These are phyloP conservation scores for Perizoma affinitatum DNA, from an alignment of 2,888 invertebrate genomes.

Conservation along the genomic window DNA sequence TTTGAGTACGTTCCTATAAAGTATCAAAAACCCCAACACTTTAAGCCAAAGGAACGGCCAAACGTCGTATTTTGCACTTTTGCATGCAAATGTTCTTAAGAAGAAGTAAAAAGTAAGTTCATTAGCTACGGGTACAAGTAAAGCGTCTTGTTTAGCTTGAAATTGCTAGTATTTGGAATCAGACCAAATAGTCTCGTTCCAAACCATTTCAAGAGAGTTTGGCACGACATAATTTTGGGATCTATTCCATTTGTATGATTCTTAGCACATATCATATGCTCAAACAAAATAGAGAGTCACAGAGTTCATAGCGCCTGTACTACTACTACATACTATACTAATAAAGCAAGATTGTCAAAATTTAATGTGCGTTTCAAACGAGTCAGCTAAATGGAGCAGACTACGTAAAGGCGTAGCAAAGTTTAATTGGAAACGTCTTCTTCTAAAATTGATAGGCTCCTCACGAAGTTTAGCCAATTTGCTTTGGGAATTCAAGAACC, in stretches of 20 bases:
- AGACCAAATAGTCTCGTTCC: constrained; percentile 6
- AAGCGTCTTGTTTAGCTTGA: constrained; percentile 1
- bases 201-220: constrained; percentile 4
- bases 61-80: too few species aligned
- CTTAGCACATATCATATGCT: too few species aligned
- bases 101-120: too few species aligned
- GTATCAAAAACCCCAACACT: too few species aligned
- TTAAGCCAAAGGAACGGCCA: too few species aligned
- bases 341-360: constrained; percentile 15
- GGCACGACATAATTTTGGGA: neutral
- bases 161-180: constrained; percentile 15
- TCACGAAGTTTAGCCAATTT: constrained; percentile 69
- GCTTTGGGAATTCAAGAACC: constrained; percentile 59
- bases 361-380: constrained; percentile 26
- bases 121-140: too few species aligned
- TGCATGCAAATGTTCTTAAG: too few species aligned
- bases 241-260: too few species aligned
- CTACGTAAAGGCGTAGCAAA: constrained; percentile 54
- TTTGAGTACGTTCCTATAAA: too few species aligned
- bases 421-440: constrained; percentile 80
- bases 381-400: constrained; percentile 26
- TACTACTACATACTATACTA: constrained; percentile 10
- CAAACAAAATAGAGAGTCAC: too few species aligned
- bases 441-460: constrained; percentile 68
- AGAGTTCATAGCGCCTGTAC: neutral